Evolutionary conservation across 2,888 invertebrate genomes (phyloP), one percentile per base, ranked within the genome.

Genomic region (Drosophila lacicola): DNA sequence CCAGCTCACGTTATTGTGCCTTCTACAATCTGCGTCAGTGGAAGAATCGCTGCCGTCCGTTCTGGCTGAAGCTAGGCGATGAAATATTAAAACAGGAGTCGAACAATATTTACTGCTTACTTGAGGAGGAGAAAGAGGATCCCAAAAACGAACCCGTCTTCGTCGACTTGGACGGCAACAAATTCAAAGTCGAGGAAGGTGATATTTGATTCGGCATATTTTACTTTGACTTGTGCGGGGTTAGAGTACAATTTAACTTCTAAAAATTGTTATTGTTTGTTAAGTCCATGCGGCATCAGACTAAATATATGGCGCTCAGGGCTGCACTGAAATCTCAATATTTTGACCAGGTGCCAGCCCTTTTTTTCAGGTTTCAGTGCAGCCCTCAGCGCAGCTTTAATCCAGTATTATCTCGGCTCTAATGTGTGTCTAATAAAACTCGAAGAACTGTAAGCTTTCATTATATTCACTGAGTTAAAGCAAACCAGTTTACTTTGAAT

Each of bases 21-120:
- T 84, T 90, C 54, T 81, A 73, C 44, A 88, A 88, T 44, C 60
- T 90, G 5, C 77, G 81, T 1, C 85, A 78, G 53, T 90, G 90
- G 90, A 90, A 91, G 71, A 85, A 81, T 53, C 76, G 81, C 25
- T 85, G 89, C 41, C 68, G 80, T 19, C 90, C 90, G 0, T 91
- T 90, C 62, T 90, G 90, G 90, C 69, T 62, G 3, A 67, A 63
- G 11, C 50, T 89, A 39, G 85, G 80, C 5, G 19, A 56, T 2
- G 89, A 89, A 54, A 58, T 89, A 1, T 58, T 70, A n/a, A 73
- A 79, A 9, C 86, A 89, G 66, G 80, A 76, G 11, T 29, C 60
- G 6, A 74, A 86, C 14, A 49, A 49, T 2, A 77, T 89, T 4
- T 88, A 86, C 58, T 88, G 86, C 6, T 46, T 86, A 17, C 81